Evolutionary conservation across 2,797 vertebrate genomes (phyloP).

Genomic region (Lacerta bilineata): DNA sequence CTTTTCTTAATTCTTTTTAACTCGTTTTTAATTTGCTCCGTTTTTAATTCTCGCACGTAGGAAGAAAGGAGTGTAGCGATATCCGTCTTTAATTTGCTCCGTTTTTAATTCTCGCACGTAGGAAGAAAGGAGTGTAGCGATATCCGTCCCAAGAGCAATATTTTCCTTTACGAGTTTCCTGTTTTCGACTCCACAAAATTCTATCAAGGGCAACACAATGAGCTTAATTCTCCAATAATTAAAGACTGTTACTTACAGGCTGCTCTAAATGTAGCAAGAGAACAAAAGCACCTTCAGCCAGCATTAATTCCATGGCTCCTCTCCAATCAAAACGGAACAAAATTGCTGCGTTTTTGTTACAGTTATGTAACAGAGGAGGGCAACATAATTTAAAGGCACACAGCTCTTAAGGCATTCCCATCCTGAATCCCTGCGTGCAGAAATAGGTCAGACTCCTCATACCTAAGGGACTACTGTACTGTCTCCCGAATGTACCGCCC

Average conservation of each 20-base stretch:
- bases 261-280: not conserved
- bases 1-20: not conserved
- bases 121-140: not conserved
- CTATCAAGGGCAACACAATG: not conserved
- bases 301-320: slow-evolving; percentile 6
- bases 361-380: not conserved
- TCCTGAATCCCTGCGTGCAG: not conserved
- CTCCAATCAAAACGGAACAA: not conserved
- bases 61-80: not conserved
- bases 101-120: not conserved
- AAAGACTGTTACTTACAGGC: fast-evolving
- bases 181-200: slow-evolving; percentile 8
- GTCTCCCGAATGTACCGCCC: too few relatives aligned
- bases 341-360: not conserved
- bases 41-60: not conserved
- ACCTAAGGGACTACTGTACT: too few relatives aligned
- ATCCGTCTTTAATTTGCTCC: slow-evolving; percentile 29
- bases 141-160: slow-evolving; percentile 1
- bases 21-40: slow-evolving; percentile 17
- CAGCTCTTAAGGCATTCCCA: not conserved
- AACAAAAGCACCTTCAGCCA: slow-evolving; percentile 51
- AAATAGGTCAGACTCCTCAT: not conserved
- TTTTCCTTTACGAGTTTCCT: not conserved
- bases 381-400: not conserved
- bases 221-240: not conserved